Conservation (phyloP, 1,140 invertebrate species). For the Trichonephila clavata region DNA sequence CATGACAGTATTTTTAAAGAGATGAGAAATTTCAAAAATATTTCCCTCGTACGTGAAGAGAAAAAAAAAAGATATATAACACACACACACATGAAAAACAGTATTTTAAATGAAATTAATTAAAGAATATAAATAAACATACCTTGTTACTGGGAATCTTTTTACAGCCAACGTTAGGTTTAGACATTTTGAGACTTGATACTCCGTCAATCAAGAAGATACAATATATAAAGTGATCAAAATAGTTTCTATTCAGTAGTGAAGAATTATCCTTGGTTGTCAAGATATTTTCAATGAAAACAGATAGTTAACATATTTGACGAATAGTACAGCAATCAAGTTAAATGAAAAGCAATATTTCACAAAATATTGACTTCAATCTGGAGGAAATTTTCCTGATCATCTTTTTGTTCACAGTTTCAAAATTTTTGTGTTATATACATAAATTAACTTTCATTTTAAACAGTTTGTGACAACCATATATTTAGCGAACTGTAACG, state of each 20-base stretch:
- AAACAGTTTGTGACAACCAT: not conserved
- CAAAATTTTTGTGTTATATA: not conserved
- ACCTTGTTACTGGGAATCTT: conserved; percentile 55
- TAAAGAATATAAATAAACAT: not conserved
- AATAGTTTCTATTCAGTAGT: not conserved
- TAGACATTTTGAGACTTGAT: conserved; percentile 29
- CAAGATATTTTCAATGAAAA: not conserved
- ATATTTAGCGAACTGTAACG: not conserved
- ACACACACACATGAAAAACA: not conserved
- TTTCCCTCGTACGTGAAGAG: too few species aligned
- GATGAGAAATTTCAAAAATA: too few species aligned
- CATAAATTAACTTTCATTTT: not conserved
- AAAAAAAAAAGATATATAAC: too few species aligned
- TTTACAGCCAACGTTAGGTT: conserved; percentile 38
- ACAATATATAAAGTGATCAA: not conserved
- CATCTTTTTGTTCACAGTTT: not conserved
- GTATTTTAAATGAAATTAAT: not conserved
- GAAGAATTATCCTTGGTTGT: not conserved
- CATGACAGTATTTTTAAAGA: too few species aligned
- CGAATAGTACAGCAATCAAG: not conserved
- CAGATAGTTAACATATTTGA: not conserved
- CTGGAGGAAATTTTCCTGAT: not conserved
- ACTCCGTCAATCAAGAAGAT: not conserved
- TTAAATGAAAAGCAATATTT: not conserved
- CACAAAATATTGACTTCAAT: not conserved